A percentile compares a stretch with the other conserved stretches of the same genome.
Conservation (phyloP, 2,888 invertebrate species). For the Nephrotoma flavescens region DNA sequence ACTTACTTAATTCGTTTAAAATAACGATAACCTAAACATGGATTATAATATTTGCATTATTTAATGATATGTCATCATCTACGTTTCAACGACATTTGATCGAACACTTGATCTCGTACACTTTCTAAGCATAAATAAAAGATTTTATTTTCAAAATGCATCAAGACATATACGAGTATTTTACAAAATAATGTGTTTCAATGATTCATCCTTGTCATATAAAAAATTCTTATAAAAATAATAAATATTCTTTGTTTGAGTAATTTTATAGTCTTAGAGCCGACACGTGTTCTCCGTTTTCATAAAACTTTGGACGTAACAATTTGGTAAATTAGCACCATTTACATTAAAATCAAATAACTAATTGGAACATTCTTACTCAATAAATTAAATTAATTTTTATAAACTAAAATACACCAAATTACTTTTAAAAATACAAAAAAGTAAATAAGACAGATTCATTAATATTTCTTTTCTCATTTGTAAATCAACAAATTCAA, state of each 20-base stretch:
- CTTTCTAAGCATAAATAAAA: neutral
- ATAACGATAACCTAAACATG: too few relatives aligned
- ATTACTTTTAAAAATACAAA: too few relatives aligned
- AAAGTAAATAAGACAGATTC: too few relatives aligned
- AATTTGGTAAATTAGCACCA: neutral
- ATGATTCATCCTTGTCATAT: neutral
- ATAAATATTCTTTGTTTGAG: neutral
- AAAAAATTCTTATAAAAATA: neutral
- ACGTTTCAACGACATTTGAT: neutral
- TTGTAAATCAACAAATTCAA: too few relatives aligned
- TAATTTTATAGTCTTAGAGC: neutral
- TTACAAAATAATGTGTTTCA: neutral
- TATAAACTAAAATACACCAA: too few relatives aligned
- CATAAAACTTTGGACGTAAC: neutral
- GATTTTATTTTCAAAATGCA: neutral
- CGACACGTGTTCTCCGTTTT: neutral
- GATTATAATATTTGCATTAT: neutral
- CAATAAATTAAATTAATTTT: neutral
- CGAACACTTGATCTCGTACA: neutral
- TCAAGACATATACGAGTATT: neutral
- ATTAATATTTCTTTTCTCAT: too few relatives aligned
- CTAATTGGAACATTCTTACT: neutral
- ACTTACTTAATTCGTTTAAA: too few relatives aligned
- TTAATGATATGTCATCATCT: neutral
- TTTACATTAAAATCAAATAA: neutral